Conservation (phyloP, 2,113 vertebrate genomes). For the Prietella phreatophila region DNA sequence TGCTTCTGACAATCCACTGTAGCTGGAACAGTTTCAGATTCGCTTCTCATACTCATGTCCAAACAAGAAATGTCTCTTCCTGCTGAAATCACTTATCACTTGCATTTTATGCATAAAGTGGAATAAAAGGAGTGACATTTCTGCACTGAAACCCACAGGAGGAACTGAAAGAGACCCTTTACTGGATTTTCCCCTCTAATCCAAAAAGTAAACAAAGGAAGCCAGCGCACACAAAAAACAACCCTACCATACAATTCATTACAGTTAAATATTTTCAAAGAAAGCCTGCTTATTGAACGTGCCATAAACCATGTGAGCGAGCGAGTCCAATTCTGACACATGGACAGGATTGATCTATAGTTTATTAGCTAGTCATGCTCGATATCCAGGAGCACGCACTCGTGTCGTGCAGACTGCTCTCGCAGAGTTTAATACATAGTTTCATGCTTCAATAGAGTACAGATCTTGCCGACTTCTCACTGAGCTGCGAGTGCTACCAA, state of each 20-base stretch:
- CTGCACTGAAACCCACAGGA: conserved; percentile 18
- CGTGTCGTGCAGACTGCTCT: conserved; percentile 7
- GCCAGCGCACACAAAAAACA: not conserved
- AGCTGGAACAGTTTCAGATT: conserved; percentile 17
- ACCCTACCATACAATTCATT: not conserved
- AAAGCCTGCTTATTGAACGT: not conserved
- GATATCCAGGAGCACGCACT: conserved; percentile 42
- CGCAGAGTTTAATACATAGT: conserved; percentile 5
- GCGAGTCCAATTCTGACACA: not conserved
- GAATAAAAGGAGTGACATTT: not conserved
- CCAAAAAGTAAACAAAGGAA: conserved; percentile 9
- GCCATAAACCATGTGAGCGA: not conserved
- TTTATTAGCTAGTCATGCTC: conserved; percentile 35
- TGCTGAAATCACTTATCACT: not conserved
- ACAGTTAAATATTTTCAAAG: not conserved
- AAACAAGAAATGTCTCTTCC: conserved; percentile 29
- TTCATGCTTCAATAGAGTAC: conserved; percentile 11
- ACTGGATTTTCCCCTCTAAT: not conserved
- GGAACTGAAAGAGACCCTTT: conserved; percentile 4
- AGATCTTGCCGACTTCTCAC: not conserved
- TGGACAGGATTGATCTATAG: conserved; percentile 22
- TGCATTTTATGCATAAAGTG: not conserved
- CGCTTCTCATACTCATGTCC: not conserved
- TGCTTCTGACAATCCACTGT: conserved; percentile 30
- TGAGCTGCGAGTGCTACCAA: not conserved